Percentiles rank a stretch among this genome's conserved stretches.
phyloP scores from a whole-genome alignment of 2,113 vertebrate species.

The Pyrgilauda ruficollis region DNA sequence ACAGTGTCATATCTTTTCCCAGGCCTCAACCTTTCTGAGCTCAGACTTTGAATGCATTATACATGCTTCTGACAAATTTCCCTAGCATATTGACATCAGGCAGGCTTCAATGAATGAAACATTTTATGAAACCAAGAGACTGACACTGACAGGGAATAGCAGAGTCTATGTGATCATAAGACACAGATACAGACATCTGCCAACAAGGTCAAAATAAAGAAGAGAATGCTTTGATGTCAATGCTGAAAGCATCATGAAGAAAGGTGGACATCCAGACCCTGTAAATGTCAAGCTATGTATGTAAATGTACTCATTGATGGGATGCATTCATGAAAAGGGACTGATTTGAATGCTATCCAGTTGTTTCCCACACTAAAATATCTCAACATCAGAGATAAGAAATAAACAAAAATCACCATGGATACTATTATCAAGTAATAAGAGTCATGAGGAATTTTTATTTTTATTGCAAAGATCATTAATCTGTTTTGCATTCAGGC shows the following conservation, averaged over 20 bases:
- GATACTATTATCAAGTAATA: background rate
- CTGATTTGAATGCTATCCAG: background rate
- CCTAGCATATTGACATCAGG: background rate
- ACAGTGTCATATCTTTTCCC: background rate
- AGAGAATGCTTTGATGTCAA: background rate
- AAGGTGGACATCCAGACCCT: background rate
- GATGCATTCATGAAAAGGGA: background rate
- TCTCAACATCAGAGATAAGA: background rate
- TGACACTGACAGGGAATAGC: background rate
- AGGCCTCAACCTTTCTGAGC: background rate
- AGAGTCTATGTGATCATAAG: background rate
- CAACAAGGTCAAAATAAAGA: background rate
- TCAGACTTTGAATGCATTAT: background rate
- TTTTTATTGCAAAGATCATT: background rate
- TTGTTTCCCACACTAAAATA: background rate
- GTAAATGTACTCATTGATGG: background rate
- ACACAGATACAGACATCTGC: background rate
- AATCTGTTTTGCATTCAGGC: background rate
- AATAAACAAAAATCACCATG: background rate
- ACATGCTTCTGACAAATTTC: background rate
- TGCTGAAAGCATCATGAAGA: background rate
- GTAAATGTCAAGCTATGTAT: background rate
- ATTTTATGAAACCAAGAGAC: background rate
- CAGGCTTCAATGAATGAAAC: background rate
- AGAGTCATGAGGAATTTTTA: background rate